Evolutionary conservation across 2,113 vertebrate genomes (phyloP).

Genomic region (Rana temporaria): DNA sequence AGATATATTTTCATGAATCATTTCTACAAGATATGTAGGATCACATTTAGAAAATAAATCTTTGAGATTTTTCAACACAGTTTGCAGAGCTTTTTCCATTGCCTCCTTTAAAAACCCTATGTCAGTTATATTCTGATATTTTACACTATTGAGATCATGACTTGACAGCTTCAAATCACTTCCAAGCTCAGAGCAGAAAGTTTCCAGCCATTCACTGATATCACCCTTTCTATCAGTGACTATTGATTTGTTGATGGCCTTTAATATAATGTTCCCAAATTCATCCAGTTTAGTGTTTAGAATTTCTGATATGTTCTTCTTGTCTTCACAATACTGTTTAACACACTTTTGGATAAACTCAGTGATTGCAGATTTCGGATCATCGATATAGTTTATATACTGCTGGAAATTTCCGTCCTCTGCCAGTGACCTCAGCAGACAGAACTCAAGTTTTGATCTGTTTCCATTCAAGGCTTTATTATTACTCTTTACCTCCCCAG

Average conservation of each 20-base stretch:
- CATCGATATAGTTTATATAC: slow-evolving; percentile 64
- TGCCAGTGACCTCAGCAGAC: slow-evolving; percentile 72
- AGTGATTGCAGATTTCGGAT: slow-evolving; percentile 48
- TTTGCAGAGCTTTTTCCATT: slow-evolving; percentile 54
- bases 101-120: slow-evolving; percentile 62
- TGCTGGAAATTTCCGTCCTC: slow-evolving; percentile 70
- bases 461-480: slow-evolving; percentile 68
- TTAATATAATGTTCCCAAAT: slow-evolving; percentile 40
- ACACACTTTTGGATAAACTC: slow-evolving; percentile 63
- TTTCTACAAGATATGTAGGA: not conserved
- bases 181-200: slow-evolving; percentile 59
- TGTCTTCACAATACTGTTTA: slow-evolving; percentile 43
- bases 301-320: slow-evolving; percentile 47
- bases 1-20: slow-evolving; percentile 57
- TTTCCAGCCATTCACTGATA: slow-evolving; percentile 65
- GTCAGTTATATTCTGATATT: slow-evolving; percentile 64
- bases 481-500: slow-evolving; percentile 62
- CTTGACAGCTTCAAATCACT: slow-evolving; percentile 60
- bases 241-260: slow-evolving; percentile 58
- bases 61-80: slow-evolving; percentile 7
- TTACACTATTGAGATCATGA: slow-evolving; percentile 57
- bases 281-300: slow-evolving; percentile 22
- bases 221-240: slow-evolving; percentile 59
- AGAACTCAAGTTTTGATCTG: slow-evolving; percentile 71
- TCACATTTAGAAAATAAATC: not conserved